Conservation (phyloP, 2,113 vertebrate genomes). For the Anoplopoma fimbria region DNA sequence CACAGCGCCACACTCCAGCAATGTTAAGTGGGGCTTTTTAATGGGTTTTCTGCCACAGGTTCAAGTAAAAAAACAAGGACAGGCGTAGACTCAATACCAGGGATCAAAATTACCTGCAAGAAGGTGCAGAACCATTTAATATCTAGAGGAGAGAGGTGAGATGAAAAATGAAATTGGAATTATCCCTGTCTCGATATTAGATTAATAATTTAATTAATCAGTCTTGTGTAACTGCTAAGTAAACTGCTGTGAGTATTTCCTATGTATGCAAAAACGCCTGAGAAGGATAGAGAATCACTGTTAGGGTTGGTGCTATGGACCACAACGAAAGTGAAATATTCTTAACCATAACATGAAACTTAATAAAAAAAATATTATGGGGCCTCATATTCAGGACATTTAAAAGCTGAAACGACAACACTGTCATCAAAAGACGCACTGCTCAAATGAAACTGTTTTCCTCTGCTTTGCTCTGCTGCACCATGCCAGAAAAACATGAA, state of each 20-base stretch:
- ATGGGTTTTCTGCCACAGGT: slow-evolving; percentile 70
- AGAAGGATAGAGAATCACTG: background rate
- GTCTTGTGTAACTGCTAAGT: slow-evolving; percentile 16
- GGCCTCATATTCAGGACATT: slow-evolving; percentile 3
- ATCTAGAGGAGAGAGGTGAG: slow-evolving; percentile 43
- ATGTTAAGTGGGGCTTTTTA: slow-evolving; percentile 77
- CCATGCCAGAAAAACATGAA: background rate
- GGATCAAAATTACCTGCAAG: slow-evolving; percentile 64
- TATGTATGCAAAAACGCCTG: background rate
- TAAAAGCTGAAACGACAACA: slow-evolving; percentile 16
- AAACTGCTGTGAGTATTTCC: background rate
- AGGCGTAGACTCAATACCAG: slow-evolving; percentile 41
- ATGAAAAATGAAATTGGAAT: slow-evolving; percentile 53
- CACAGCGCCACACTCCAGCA: slow-evolving; percentile 69
- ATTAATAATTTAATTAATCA: slow-evolving; percentile 47
- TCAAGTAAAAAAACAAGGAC: slow-evolving; percentile 64
- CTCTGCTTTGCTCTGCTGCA: slow-evolving; percentile 15
- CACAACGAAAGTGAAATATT: background rate
- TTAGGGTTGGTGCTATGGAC: no score
- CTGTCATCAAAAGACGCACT: no score
- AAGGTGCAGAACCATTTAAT: slow-evolving; percentile 46
- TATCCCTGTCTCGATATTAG: slow-evolving; percentile 23
- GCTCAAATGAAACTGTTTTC: background rate
- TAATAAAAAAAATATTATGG: no score
- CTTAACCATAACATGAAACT: background rate